Evolutionary conservation across 1,140 invertebrate species (phyloP).

Genomic region (Laodelphax striatellus): DNA sequence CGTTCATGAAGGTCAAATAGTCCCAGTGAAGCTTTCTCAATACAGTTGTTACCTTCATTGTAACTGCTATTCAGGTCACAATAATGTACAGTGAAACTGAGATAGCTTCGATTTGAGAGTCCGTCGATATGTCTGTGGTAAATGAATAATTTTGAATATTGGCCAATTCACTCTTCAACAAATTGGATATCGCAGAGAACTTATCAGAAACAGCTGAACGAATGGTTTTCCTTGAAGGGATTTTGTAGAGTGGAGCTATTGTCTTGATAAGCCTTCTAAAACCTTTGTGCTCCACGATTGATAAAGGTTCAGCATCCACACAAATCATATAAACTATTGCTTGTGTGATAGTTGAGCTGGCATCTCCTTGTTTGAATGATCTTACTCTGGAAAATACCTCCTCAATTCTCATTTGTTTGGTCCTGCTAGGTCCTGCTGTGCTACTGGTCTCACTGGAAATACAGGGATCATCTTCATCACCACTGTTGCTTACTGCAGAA

Average conservation of each 20-base stretch:
- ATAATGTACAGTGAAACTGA: conserved; percentile 18
- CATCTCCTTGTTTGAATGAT: conserved; percentile 8
- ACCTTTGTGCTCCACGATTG: conserved; percentile 30
- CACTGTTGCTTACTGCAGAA: too few species aligned
- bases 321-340: conserved; percentile 27
- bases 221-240: conserved; percentile 23
- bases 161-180: conserved; percentile 21
- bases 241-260: conserved; percentile 28
- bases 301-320: conserved; percentile 29
- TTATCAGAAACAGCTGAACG: conserved; percentile 25
- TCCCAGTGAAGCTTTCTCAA: conserved; percentile 13
- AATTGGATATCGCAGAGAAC: conserved; percentile 25
- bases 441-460: too few species aligned
- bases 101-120: conserved; percentile 23
- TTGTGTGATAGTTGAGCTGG: conserved; percentile 13
- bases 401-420: not conserved
- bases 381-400: conserved; percentile 5
- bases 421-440: too few species aligned
- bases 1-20: conserved; percentile 16
- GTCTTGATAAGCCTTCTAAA: conserved; percentile 29
- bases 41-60: conserved; percentile 16
- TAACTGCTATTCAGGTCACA: not conserved
- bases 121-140: conserved; percentile 26
- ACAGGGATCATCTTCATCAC: too few species aligned
- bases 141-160: conserved; percentile 18